Conservation (phyloP, 2,888 invertebrate species). For the Antitype chi region DNA sequence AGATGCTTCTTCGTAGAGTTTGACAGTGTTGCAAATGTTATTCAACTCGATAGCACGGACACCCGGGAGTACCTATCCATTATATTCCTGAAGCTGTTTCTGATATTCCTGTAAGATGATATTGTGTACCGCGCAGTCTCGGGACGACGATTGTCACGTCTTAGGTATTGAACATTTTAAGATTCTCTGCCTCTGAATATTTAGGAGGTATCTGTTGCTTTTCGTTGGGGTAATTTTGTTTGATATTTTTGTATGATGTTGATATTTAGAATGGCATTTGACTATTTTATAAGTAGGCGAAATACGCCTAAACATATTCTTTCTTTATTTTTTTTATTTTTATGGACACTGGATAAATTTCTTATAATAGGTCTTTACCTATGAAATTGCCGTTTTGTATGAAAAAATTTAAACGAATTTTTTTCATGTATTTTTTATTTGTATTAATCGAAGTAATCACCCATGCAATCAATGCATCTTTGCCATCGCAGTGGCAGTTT, state of each 20-base stretch:
- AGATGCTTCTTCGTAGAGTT: not conserved
- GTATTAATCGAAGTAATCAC: no score
- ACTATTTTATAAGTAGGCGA: not conserved
- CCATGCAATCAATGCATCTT: no score
- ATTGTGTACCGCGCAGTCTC: slow-evolving; percentile 37
- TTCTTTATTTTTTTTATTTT: no score
- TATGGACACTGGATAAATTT: not conserved
- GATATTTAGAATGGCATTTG: not conserved
- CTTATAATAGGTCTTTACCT: no score
- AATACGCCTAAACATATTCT: not conserved
- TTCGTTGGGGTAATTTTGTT: not conserved
- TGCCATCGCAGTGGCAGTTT: no score
- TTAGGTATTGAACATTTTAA: slow-evolving; percentile 29
- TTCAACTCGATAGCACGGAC: slow-evolving; percentile 11
- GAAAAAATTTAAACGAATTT: no score
- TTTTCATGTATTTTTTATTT: no score
- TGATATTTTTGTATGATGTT: not conserved
- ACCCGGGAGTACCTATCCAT: slow-evolving; percentile 15
- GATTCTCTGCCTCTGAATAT: slow-evolving; percentile 28
- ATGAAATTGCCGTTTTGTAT: no score
- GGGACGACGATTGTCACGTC: slow-evolving; percentile 31
- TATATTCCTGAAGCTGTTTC: slow-evolving; percentile 28
- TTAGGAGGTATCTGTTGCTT: slow-evolving; percentile 39
- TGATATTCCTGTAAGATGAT: slow-evolving; percentile 45
- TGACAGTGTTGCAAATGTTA: slow-evolving; percentile 19